Evolutionary conservation across 2,113 vertebrate species (phyloP).

Genomic region (Tursiops truncatus): DNA sequence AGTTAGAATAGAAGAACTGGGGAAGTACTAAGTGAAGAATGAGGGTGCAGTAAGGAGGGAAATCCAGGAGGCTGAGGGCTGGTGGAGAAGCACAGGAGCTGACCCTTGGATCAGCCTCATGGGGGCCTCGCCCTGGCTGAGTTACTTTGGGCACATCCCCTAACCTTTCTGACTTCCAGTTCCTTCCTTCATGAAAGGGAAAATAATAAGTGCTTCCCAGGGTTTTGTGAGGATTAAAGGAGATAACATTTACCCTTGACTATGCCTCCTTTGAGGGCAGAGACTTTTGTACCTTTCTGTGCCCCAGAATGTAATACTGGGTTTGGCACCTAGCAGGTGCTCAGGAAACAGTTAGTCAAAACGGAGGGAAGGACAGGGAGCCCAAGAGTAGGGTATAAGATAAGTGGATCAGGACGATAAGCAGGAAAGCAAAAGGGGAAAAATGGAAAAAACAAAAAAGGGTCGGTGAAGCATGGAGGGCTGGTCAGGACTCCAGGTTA

Average conservation of each 20-base stretch:
- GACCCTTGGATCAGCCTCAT: not conserved
- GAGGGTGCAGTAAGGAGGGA: not conserved
- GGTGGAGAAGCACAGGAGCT: not conserved
- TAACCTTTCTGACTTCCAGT: not conserved
- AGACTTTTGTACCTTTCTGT: not conserved
- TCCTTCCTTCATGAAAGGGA: not conserved
- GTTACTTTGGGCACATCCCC: too few relatives aligned
- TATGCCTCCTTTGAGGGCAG: not conserved
- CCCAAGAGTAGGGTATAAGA: not conserved
- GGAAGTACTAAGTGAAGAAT: not conserved
- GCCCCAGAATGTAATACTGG: not conserved
- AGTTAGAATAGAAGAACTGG: not conserved
- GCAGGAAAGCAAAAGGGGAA: not conserved
- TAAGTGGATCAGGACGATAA: not conserved
- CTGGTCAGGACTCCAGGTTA: not conserved
- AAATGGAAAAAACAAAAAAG: not conserved
- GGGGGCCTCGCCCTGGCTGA: not conserved
- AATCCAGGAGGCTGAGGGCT: not conserved
- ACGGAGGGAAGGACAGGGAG: not conserved
- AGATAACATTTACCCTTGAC: not conserved
- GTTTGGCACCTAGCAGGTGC: not conserved
- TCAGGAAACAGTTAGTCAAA: not conserved
- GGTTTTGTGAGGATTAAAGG: not conserved
- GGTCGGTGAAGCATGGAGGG: accelerated
- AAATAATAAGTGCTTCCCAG: not conserved